Base-by-base conservation (phyloP, 2,113 vertebrate species). In the Dissostichus mawsoni region DNA sequence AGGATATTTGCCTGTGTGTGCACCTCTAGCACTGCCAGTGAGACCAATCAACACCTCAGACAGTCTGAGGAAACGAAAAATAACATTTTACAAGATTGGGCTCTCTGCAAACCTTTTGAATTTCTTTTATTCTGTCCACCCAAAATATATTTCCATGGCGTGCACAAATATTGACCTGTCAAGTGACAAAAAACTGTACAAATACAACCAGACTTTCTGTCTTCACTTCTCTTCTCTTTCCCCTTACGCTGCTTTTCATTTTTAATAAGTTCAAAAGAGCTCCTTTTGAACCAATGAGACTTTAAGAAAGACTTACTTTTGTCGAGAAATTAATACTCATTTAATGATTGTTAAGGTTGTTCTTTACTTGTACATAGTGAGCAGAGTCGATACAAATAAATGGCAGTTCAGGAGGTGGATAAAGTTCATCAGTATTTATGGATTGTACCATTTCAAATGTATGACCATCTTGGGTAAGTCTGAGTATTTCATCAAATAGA, bases 241-340 rank as follows among this genome's bases (percentile, higher is more conserved):
- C 3, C 73, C 47, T 11, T 0, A 48, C 75, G 67, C 33, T 58
- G n/a, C 44, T 78, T 25, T 87, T 12, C 77, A 71, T 74, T 79
- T 44, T 71, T 81, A 58, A 67, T 3, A 25, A 2, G 2, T 25
- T 25, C 25, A 48, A 82, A 64, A 45, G 23, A 65, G 62, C 10
- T 44, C 50, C 68, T 67, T 88, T 68, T 56, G 16, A 76, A 62
- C 52, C 80, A 79, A 74, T 52, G 36, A 62, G 1, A 76, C 70
- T 71, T 25, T 47, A 57, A 74, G 50, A 47, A 51, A 17, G 36
- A 48, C 68, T 75, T 72, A 51, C 23, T 47, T 68, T 80, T 65
- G 25, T 36, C 62, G 20, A 6, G 52, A 8, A 50, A 51, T 36
- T 23, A n/a, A 23, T 51, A 20, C 25, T 67, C 25, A 25, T 52